Evolutionary conservation across 2,888 invertebrate species (phyloP), one percentile per base, ranked within the genome.

Genomic region (Invenusta paracnida): DNA sequence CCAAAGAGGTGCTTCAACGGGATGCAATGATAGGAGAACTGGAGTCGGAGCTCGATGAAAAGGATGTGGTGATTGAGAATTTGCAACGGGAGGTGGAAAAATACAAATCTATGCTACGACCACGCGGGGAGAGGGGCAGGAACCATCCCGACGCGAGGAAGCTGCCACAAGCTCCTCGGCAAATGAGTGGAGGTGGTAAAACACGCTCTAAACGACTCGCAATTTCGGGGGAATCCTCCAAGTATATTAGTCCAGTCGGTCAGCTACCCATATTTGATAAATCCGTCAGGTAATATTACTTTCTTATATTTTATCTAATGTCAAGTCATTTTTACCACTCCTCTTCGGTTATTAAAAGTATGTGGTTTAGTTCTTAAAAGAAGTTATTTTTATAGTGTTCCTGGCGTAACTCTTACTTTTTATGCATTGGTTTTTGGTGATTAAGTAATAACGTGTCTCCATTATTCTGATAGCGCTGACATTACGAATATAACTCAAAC

Each of bases 11-110:
- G 27, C 83, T 31, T 1, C 83, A 83, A 29, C 83, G 83, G 0
- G 83, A 83, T 29, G 5, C 11, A 28, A 83, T 83, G 29, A 83
- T 83, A 5, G 83, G 66, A 17, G 83, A 83, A 30, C 30, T 83
- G 23, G 83, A 83, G 30, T n/a, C 66, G n/a, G 83, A 83, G 13
- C 83, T 83, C 17, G 83, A 83, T 27, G 83, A 31, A 1, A 83
- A 83, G 83, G 83, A 83, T 29, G 31, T 66, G n/a, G 27, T 83
- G n/a, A 83, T 83, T 27, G 83, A 83, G 13, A 31, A 23, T 27
- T 25, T 83, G 83, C 83, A 83, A 13, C 48, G 66, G 30, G 83
- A 83, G 17, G 27, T 83, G n/a, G 83, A 83, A 25, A 73, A 73
- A 23, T 73, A 73, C 73, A 73, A 73, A 23, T 73, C 73, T 5